phyloP scores from a whole-genome alignment of 1,140 invertebrate genomes.

The Hyphantria cunea region DNA sequence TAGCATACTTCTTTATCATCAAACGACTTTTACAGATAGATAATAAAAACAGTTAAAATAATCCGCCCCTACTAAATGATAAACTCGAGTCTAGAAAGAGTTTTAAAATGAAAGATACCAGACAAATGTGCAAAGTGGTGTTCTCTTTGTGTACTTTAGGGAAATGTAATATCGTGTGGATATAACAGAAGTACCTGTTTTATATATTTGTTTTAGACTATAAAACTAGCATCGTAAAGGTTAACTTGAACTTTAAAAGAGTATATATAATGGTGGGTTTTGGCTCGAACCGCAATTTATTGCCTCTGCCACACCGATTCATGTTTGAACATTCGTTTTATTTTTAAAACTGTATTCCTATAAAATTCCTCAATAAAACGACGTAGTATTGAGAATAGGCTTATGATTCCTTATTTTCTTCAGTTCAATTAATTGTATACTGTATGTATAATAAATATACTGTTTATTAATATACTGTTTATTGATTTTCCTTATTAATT shows the following conservation, averaged over 20 bases:
- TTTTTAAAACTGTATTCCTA: constrained; percentile 30
- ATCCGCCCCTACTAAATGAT: background rate
- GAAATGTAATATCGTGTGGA: too few species aligned
- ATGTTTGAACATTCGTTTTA: constrained; percentile 30
- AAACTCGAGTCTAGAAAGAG: background rate
- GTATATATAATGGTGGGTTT: constrained; percentile 27
- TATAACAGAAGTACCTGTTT: constrained; percentile 28
- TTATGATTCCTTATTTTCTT: constrained; percentile 24
- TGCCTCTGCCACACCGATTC: constrained; percentile 18
- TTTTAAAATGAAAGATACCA: constrained; percentile 26
- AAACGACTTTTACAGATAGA: too few species aligned
- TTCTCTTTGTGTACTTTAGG: constrained; percentile 27
- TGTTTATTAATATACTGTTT: too few species aligned
- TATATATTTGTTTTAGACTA: constrained; percentile 29
- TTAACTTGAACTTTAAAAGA: constrained; percentile 32
- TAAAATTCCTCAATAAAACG: constrained; percentile 25
- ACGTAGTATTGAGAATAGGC: constrained; percentile 22
- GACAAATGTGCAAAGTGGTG: constrained; percentile 19
- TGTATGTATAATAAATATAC: too few species aligned
- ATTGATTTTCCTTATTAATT: too few species aligned
- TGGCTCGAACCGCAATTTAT: constrained; percentile 29
- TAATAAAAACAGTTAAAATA: background rate
- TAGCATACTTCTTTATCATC: too few species aligned
- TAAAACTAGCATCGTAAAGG: constrained; percentile 31
- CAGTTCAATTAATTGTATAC: too few species aligned